Evolutionary conservation across 2,888 invertebrate species (phyloP).

Genomic region (Troides aeacus): DNA sequence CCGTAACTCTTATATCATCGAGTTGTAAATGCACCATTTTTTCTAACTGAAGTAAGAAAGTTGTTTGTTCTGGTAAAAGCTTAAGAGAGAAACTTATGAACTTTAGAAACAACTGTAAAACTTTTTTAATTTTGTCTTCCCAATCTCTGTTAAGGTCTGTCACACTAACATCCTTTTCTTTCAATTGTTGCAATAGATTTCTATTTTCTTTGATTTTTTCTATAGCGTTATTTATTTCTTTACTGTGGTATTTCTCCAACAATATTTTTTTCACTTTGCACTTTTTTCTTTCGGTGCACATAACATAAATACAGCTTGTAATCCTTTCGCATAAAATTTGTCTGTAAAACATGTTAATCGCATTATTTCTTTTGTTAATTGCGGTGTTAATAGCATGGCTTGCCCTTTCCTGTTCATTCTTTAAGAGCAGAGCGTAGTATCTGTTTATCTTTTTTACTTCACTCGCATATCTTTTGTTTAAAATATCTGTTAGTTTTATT

Average conservation of each 20-base stretch:
- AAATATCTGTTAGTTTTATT: conserved; percentile 43
- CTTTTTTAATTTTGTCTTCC: conserved; percentile 64
- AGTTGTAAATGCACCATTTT: conserved; percentile 68
- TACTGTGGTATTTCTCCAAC: conserved; percentile 54
- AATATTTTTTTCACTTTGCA: conserved; percentile 63
- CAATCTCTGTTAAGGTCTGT: conserved; percentile 59
- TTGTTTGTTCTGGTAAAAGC: conserved; percentile 66
- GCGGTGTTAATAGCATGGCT: conserved; percentile 52
- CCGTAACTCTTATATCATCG: conserved; percentile 63
- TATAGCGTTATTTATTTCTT: conserved; percentile 52
- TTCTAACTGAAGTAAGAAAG: conserved; percentile 67
- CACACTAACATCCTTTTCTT: conserved; percentile 47
- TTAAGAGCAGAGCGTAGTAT: conserved; percentile 61
- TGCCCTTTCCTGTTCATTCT: conserved; percentile 53
- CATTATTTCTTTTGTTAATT: conserved; percentile 59
- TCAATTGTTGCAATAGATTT: conserved; percentile 46
- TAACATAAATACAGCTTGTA: conserved; percentile 67
- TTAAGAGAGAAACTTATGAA: conserved; percentile 68
- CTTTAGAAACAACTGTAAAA: conserved; percentile 64
- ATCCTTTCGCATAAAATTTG: conserved; percentile 60
- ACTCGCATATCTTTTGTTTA: conserved; percentile 47
- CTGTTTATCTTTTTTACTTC: conserved; percentile 58
- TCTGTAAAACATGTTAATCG: conserved; percentile 56
- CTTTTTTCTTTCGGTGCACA: conserved; percentile 69
- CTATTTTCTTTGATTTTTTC: conserved; percentile 54